phyloP scores from a whole-genome alignment of 2,113 vertebrate species.

The Cricetomys ansorgei region DNA sequence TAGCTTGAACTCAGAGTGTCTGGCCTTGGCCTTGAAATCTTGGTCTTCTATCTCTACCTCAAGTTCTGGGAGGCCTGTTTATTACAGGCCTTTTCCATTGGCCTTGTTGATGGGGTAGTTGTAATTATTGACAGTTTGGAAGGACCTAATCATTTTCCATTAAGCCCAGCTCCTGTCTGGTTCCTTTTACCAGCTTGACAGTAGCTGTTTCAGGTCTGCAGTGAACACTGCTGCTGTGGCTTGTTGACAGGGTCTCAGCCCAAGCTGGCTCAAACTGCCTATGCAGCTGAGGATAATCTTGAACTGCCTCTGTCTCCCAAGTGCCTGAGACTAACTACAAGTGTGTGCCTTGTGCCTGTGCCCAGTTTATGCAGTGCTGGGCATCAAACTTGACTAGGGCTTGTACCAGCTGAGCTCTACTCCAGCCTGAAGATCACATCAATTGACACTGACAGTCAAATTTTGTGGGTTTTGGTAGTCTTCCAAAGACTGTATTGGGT shows the following conservation, averaged over 20 bases:
- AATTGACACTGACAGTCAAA: background rate
- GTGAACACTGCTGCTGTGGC: background rate
- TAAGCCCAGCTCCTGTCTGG: background rate
- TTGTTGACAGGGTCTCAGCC: background rate
- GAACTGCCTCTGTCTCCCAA: background rate
- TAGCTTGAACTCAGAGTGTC: no score
- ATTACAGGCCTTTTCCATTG: background rate
- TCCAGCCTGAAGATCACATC: background rate
- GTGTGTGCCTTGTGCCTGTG: background rate
- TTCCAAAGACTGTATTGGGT: background rate
- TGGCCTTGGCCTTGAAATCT: background rate
- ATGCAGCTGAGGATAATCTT: background rate
- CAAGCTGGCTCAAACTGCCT: background rate
- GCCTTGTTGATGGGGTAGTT: background rate
- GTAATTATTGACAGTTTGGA: constrained; percentile 17
- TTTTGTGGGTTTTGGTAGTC: constrained; percentile 16
- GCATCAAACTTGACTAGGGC: no score
- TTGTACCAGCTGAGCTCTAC: background rate
- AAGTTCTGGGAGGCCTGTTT: background rate
- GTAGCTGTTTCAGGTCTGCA: background rate
- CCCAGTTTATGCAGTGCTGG: background rate
- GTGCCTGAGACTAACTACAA: background rate
- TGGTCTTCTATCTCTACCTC: background rate
- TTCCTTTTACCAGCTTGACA: background rate
- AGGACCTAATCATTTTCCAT: background rate